phyloP scores from a whole-genome alignment of 2,888 invertebrate species.

The Acanthosoma haemorrhoidale region DNA sequence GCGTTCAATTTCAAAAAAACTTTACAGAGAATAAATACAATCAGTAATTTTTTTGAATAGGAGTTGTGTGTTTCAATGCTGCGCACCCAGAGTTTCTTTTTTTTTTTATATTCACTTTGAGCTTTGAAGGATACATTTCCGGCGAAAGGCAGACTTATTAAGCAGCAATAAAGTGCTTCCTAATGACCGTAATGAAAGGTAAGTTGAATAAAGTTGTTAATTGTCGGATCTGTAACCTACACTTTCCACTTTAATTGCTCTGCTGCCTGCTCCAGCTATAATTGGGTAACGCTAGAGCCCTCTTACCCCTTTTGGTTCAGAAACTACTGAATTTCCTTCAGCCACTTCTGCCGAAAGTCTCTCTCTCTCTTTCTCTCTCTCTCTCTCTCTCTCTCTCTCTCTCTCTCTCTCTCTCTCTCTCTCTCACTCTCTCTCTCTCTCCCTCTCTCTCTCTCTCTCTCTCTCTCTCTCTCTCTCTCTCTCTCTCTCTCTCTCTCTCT shows the following conservation, averaged over 20 bases:
- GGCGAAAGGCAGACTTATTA: neutral
- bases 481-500: neutral
- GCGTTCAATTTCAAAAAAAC: too few relatives aligned
- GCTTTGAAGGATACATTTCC: too few relatives aligned
- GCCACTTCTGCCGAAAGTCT: neutral
- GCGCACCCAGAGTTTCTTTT: too few relatives aligned
- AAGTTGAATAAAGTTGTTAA: slow-evolving; percentile 11
- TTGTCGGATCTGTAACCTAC: slow-evolving; percentile 6
- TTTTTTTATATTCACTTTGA: too few relatives aligned
- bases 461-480: neutral
- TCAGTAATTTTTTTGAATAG: too few relatives aligned
- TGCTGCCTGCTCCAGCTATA: too few relatives aligned
- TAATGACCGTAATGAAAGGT: slow-evolving; percentile 9
- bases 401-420: slow-evolving; percentile 3
- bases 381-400: slow-evolving; percentile 3
- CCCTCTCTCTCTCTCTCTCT: neutral
- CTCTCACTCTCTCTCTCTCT: neutral
- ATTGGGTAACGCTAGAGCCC: neutral
- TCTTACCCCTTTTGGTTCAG: too few relatives aligned
- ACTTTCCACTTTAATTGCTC: slow-evolving; percentile 20
- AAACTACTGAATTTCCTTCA: neutral
- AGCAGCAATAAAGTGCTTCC: neutral
- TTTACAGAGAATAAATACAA: too few relatives aligned
- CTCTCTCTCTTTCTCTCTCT: neutral
- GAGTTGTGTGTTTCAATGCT: too few relatives aligned